Conservation (phyloP, 2,797 vertebrate genomes). For the Micrastur ruficollis region DNA sequence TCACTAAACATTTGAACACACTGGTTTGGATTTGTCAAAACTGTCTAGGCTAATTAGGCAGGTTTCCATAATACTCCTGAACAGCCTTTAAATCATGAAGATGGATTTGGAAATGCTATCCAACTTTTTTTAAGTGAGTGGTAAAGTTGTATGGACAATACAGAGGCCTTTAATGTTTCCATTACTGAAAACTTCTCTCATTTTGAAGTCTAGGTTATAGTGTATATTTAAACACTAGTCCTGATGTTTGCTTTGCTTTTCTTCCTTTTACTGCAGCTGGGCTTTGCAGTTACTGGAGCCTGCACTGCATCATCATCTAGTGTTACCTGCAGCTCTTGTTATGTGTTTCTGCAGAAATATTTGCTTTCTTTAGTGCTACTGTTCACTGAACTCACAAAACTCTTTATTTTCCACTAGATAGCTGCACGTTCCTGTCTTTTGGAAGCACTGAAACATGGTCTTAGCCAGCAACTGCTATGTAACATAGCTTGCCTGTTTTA, state of each 20-base stretch:
- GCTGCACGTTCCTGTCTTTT: background rate
- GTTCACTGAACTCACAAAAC: background rate
- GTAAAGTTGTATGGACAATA: background rate
- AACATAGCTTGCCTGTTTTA: background rate
- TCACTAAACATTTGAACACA: conserved; percentile 5
- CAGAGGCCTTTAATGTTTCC: background rate
- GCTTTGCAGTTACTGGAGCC: background rate
- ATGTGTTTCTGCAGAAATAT: background rate
- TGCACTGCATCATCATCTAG: background rate
- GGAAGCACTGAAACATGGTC: background rate
- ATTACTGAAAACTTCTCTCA: background rate
- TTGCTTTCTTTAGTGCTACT: background rate
- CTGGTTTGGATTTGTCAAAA: conserved; percentile 51
- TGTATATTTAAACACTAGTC: background rate
- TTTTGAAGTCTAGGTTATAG: background rate
- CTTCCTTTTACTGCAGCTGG: background rate
- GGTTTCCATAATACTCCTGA: conserved; percentile 32
- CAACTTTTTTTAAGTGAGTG: conserved; percentile 3
- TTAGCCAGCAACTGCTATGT: background rate
- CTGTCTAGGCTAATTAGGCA: conserved; percentile 24
- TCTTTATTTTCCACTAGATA: background rate
- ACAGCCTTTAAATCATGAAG: conserved; percentile 18
- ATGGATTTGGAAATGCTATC: background rate
- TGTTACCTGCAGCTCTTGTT: background rate
- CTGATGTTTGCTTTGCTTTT: background rate